Conservation (phyloP, 2,888 invertebrate species). For the Parasteatoda lunata region DNA sequence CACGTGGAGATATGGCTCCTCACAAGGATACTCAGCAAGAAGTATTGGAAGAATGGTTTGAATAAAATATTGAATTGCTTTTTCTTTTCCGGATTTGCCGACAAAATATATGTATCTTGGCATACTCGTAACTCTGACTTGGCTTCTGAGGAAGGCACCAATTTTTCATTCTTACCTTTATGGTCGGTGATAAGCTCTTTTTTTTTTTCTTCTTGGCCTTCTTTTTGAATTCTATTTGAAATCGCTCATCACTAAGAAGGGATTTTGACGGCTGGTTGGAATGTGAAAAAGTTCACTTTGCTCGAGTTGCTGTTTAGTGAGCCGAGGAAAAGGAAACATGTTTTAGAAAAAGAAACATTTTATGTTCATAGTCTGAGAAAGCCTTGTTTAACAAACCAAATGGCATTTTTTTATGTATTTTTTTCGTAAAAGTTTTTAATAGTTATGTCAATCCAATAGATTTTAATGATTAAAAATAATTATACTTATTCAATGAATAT, state of each 20-base stretch:
- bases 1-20: constrained; percentile 48
- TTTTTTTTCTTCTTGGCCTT: not conserved
- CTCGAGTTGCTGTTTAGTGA: too few species aligned
- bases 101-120: not conserved
- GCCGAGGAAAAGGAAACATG: too few species aligned
- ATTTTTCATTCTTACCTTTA: constrained; percentile 39
- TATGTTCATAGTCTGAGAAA: too few species aligned
- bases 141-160: constrained; percentile 8
- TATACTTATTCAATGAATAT: too few species aligned
- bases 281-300: not conserved
- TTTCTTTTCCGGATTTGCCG: constrained; percentile 15
- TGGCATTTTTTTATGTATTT: too few species aligned
- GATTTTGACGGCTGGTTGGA: constrained; percentile 6
- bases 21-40: not conserved
- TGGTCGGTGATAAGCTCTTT: constrained; percentile 38
- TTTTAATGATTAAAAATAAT: too few species aligned
- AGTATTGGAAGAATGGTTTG: constrained; percentile 56
- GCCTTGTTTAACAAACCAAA: too few species aligned
- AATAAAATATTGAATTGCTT: constrained; percentile 63
- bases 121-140: constrained; percentile 3
- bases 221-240: constrained; percentile 16
- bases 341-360: too few species aligned
- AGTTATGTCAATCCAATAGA: too few species aligned
- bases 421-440: too few species aligned
- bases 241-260: constrained; percentile 29